Conservation (phyloP, 2,113 vertebrate species). For the Fregetta grallaria region DNA sequence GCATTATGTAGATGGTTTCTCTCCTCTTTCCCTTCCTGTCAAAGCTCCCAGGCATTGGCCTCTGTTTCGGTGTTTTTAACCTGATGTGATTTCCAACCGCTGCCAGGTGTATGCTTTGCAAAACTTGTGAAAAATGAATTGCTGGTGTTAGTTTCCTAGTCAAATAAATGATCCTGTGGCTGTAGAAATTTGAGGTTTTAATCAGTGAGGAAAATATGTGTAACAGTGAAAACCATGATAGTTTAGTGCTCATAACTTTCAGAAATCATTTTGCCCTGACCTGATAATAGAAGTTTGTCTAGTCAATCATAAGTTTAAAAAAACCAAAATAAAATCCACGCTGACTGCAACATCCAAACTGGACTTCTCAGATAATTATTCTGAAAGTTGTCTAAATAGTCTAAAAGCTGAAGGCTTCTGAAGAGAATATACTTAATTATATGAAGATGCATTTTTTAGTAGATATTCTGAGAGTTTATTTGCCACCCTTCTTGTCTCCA, state of each 20-base stretch:
- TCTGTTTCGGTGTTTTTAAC: background rate
- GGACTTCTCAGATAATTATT: background rate
- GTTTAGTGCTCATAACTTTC: background rate
- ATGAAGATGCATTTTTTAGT: background rate
- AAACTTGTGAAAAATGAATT: background rate
- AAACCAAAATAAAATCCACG: background rate
- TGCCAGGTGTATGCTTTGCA: background rate
- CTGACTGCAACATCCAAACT: background rate
- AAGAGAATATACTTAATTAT: background rate
- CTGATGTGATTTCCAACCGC: rapidly evolving
- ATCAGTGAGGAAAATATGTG: background rate
- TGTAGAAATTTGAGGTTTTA: background rate
- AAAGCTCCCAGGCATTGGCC: background rate
- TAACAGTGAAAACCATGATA: background rate
- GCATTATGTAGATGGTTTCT: background rate
- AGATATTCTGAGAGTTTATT: background rate
- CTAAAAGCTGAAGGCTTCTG: background rate
- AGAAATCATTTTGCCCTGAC: background rate
- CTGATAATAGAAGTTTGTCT: background rate
- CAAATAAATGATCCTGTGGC: background rate
- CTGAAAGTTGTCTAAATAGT: background rate
- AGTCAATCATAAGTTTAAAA: background rate
- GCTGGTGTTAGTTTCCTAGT: background rate
- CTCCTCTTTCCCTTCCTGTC: background rate
- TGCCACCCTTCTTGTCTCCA: background rate